Base-by-base conservation (phyloP, 2,113 vertebrate genomes). In the Mastomys natalensis region DNA sequence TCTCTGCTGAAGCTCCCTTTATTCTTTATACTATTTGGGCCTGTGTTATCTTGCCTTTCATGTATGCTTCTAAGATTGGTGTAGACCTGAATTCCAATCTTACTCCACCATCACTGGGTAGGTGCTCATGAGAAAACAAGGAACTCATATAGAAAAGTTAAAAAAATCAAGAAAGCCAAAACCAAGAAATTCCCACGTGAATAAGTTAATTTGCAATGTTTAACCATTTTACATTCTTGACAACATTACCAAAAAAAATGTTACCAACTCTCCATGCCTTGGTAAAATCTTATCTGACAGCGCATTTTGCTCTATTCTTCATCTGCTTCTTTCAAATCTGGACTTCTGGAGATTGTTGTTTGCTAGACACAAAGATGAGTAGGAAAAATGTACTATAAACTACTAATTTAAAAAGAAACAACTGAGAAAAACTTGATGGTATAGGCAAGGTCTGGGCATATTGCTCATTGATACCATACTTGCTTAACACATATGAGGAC, bases 331-430 rank as follows among this genome's bases (percentile, higher is more conserved):
- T 73, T 89, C 45, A 82, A 11, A 90, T 22, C 22, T 55, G 5
- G 12, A 15, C 7, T 95, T 85, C 76, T 60, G 37, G 29, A 53
- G 51, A 95, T n/a, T 26, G 17, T 3, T 77, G 86, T 90, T 17
- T 17, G 3, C 21, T 24, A 70, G 29, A 88, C 64, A 51, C 43
- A 31, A 90, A 76, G 64, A 70, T 31, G 26, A 62, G 26, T 21
- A 4, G 26, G 26, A 40, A 55, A 78, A 89, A 4, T 0, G 1
- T 19, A 74, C 22, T 62, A 5, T 0, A 64, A 76, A 15, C 60
- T 87, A 92, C 51, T 85, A 77, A 45, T 5, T 58, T 91, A 24
- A 90, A 95, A 84, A 73, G 10, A 51, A 51, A 84, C 29, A 58
- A 17, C 78, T 87, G n/a, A 90, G 24, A 15, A 26, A 58, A 64